Evolutionary conservation across 2,113 vertebrate genomes (phyloP), one percentile per base, ranked within the genome.

Genomic region (Vulpes vulpes): DNA sequence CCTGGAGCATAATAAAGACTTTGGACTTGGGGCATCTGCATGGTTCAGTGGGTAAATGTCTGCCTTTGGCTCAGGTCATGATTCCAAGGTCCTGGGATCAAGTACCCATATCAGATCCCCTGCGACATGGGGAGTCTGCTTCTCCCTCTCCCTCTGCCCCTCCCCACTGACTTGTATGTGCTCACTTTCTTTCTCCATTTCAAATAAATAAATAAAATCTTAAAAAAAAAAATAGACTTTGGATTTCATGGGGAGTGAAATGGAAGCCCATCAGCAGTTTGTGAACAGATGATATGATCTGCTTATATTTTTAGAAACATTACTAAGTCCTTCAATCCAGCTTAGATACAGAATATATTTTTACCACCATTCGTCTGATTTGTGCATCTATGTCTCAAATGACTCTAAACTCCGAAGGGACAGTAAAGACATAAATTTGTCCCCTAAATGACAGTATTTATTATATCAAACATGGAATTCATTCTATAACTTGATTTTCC

Each of bases 311-410:
- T 92, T 43, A 14, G n/a, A 82, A 96, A 78, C n/a, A 76, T 65
- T 62, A 62, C 32, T 71, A 86, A 92, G 3, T 82, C 79, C 73
- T 94, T 95, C 79, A 64, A 89, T 94, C 73, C 32, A 86, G 22
- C n/a, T 82, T 81, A 92, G 83, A 92, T 87, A 49, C 67, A 17
- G 53, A 95, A 78, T 81, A 38, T 86, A 89, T 92, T 97, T 97
- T 96, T 95, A 95, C 43, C 59, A 53, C 73, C 93, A 86, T 76
- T 78, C 92, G 43, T 69, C 74, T 64, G 14, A 25, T 32, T 69
- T 43, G 4, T 51, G 23, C 51, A 2, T 86, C 27, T 81, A 3
- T 12, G 8, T 78, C 73, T 95, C 69, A 76, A 35, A 84, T 83
- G 51, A 60, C 51, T 93, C 73, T 43, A 67, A 95, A 84, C 76